Evolutionary conservation across 2,888 invertebrate species (phyloP).

Genomic region (Lithophane leautieri): DNA sequence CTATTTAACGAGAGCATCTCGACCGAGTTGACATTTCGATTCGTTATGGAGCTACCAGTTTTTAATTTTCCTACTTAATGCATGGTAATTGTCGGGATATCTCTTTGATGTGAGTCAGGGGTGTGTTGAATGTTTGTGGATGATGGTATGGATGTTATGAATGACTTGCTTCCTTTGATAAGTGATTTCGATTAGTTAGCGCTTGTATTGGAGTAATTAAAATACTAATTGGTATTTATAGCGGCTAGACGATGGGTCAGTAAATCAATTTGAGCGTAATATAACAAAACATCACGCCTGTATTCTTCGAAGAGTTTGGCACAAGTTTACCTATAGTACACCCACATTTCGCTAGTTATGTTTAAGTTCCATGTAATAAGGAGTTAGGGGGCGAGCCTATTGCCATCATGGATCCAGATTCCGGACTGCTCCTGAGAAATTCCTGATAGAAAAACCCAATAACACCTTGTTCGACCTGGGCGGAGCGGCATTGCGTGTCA

Average conservation of each 20-base stretch:
- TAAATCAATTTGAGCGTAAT: slow-evolving; percentile 22
- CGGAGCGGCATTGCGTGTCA: no score
- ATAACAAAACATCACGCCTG: neutral
- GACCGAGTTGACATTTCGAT: slow-evolving; percentile 62
- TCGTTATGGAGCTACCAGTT: slow-evolving; percentile 63
- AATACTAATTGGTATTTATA: slow-evolving; percentile 47
- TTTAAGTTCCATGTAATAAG: neutral
- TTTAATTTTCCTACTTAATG: slow-evolving; percentile 65
- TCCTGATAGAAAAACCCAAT: no score
- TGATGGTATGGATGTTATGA: slow-evolving; percentile 22
- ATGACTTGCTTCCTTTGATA: slow-evolving; percentile 51
- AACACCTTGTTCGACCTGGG: no score
- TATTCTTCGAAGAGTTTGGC: neutral
- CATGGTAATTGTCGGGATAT: slow-evolving; percentile 54
- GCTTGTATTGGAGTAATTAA: slow-evolving; percentile 30
- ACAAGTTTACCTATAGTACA: neutral
- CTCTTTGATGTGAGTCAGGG: slow-evolving; percentile 48
- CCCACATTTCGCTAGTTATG: neutral
- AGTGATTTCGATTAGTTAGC: slow-evolving; percentile 35
- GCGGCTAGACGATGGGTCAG: neutral
- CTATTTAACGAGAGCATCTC: slow-evolving; percentile 65
- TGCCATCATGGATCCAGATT: neutral
- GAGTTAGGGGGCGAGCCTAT: neutral
- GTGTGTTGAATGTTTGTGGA: slow-evolving; percentile 38
- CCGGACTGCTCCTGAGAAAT: no score